Conservation (phyloP, 2,113 vertebrate species). For the Helogale parvula region DNA sequence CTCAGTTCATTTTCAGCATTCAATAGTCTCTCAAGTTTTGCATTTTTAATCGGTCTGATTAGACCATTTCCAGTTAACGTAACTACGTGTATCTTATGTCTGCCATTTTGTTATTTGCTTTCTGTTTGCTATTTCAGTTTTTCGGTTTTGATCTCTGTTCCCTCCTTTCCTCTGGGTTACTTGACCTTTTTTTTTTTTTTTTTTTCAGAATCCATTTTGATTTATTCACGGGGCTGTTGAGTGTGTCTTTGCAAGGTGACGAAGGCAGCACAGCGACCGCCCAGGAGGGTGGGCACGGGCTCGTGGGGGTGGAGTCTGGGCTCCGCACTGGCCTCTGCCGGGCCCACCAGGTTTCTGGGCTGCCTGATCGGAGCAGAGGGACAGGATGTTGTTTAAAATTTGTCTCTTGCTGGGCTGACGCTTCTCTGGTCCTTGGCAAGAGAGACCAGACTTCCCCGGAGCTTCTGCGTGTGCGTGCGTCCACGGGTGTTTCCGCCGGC, state of each 20-base stretch:
- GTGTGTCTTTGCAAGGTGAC: background rate
- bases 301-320: background rate
- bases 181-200: background rate
- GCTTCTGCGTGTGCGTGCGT: background rate
- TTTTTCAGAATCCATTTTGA: background rate
- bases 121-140: background rate
- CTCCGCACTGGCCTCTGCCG: background rate
- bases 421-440: background rate
- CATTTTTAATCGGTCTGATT: background rate
- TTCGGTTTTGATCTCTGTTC: background rate
- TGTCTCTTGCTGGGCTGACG: background rate
- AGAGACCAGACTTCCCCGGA: background rate
- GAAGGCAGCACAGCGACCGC: background rate
- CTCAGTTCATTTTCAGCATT: too few species aligned
- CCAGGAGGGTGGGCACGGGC: too few species aligned
- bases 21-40: too few species aligned
- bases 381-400: too few species aligned
- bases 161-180: background rate
- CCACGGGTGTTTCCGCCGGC: background rate
- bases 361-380: background rate
- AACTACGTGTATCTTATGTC: background rate
- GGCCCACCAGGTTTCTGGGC: background rate
- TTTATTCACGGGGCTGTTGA: background rate
- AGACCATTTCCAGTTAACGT: background rate
- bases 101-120: too few species aligned